Conservation (phyloP, 1,140 invertebrate species). For the Psilanteris sp. region DNA sequence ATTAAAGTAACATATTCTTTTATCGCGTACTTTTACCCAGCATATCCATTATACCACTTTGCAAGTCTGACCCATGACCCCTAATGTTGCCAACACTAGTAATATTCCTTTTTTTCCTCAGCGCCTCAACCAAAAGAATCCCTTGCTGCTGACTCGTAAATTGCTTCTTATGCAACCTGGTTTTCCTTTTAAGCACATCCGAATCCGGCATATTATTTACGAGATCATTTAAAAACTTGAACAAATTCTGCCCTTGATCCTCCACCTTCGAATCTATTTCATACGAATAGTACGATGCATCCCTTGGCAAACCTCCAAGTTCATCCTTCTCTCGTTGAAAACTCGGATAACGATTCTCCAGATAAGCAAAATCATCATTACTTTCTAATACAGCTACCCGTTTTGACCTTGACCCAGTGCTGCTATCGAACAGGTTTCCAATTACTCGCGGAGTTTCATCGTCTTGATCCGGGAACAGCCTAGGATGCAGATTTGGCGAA, state of each 20-base stretch:
- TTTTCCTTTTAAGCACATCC: constrained; percentile 66
- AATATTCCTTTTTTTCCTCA: constrained; percentile 83
- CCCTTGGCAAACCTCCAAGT: constrained; percentile 25
- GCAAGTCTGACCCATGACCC: constrained; percentile 79
- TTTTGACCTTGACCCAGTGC: constrained; percentile 44
- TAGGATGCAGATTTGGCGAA: constrained; percentile 6
- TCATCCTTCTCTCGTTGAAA: constrained; percentile 16
- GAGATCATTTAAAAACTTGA: constrained; percentile 69
- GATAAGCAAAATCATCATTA: constrained; percentile 25
- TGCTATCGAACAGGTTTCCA: constrained; percentile 21
- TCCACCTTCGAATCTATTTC: constrained; percentile 42
- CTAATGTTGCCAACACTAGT: constrained; percentile 73
- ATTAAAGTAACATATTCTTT: constrained; percentile 33
- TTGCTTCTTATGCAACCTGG: constrained; percentile 77
- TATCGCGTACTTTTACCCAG: constrained; percentile 87
- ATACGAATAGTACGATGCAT: constrained; percentile 52
- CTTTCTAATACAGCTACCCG: constrained; percentile 19
- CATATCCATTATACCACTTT: constrained; percentile 89
- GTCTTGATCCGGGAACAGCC: constrained; percentile 15
- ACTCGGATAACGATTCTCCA: constrained; percentile 53
- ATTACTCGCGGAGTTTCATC: background rate
- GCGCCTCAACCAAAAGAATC: constrained; percentile 85
- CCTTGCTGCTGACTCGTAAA: constrained; percentile 86
- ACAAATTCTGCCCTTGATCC: constrained; percentile 42
- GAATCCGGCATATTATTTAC: constrained; percentile 54